phyloP scores from a whole-genome alignment of 2,113 vertebrate genomes.

The Tyto alba region DNA sequence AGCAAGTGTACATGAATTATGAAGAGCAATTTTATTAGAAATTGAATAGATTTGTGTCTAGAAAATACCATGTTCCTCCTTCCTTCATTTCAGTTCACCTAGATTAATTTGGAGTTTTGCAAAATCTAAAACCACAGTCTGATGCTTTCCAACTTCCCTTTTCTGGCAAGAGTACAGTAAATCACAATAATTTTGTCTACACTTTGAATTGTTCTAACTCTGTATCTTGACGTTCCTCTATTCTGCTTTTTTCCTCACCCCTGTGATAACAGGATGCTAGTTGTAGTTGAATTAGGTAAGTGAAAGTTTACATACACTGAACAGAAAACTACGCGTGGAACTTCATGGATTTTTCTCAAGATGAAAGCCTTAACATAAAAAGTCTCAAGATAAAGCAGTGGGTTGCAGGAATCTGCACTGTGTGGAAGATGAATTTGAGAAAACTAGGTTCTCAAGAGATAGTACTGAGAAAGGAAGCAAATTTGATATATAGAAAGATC shows the following conservation, averaged over 20 bases:
- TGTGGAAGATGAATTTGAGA: background rate
- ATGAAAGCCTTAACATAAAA: background rate
- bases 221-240: background rate
- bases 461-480: background rate
- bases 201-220: background rate
- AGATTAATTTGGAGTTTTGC: background rate
- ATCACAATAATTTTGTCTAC: background rate
- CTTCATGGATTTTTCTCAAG: background rate
- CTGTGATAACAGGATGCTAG: background rate
- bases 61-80: background rate
- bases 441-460: background rate
- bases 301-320: background rate
- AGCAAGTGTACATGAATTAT: background rate
- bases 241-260: background rate
- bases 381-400: background rate
- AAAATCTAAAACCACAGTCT: background rate
- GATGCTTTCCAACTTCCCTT: background rate
- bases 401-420: background rate
- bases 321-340: background rate
- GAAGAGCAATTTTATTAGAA: background rate
- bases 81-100: background rate
- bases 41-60: background rate
- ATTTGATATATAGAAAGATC: background rate
- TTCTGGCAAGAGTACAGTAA: background rate
- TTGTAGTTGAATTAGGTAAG: background rate